These are phyloP conservation scores for Leptoclinus maculatus DNA, from an alignment of 2,797 vertebrate genomes.

Conservation along the genomic window DNA sequence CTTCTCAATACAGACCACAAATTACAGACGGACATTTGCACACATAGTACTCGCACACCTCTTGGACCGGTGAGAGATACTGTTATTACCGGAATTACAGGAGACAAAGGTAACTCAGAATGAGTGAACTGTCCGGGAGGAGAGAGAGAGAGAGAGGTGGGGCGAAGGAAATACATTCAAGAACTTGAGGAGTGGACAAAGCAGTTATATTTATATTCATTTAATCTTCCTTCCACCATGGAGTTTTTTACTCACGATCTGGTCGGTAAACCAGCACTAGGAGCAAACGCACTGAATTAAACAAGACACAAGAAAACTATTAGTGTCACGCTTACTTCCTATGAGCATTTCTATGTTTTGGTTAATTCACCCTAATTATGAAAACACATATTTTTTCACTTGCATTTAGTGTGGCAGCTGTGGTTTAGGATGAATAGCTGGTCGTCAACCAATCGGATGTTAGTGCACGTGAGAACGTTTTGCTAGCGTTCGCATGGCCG, in stretches of 20 bases:
- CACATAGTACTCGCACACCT: constrained; percentile 11
- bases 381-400: neutral
- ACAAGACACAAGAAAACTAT: neutral
- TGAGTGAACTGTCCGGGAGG: constrained; percentile 41
- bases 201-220: constrained; percentile 9
- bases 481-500: neutral
- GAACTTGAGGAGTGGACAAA: constrained; percentile 6
- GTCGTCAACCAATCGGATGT: neutral
- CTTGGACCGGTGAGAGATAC: constrained; percentile 25
- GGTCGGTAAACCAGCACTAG: neutral
- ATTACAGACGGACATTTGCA: constrained; percentile 25
- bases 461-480: neutral
- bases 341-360: neutral
- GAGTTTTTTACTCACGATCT: neutral
- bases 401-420: neutral
- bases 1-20: constrained; percentile 18
- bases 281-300: neutral
- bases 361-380: neutral
- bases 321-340: neutral
- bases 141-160: neutral
- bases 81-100: constrained; percentile 50
- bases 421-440: neutral
- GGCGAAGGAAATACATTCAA: neutral
- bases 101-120: constrained; percentile 42
- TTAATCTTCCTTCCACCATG: neutral